Base-by-base conservation (phyloP, 2,113 vertebrate genomes). In the Leuciscus idus region DNA sequence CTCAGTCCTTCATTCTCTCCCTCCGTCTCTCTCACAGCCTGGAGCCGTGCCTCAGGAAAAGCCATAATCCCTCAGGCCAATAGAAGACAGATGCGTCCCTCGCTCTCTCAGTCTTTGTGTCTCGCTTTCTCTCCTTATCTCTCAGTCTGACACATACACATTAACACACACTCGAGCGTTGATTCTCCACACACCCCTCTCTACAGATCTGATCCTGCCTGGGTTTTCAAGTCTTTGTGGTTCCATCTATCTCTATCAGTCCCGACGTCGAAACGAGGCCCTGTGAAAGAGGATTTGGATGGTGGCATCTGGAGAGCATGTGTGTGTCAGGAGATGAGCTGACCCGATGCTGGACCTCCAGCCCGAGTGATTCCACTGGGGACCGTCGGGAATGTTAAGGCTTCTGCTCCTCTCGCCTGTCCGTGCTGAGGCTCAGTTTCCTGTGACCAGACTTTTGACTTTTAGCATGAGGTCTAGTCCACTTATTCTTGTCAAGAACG, bases 21-120 rank as follows among this genome's bases (percentile, higher is more conserved):
- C 52, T 48, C 82, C 82, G 13, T 77, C 28, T 62, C 79, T 78
- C 76, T 21, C 86, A 62, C 79, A 61, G 86, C 87, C 86, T 84
- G 74, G 75, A 84, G 79, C 91, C 72, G 57, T 55, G 85, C 88
- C 89, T 88, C 91, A 89, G 89, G 86, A 88, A 89, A 88, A 86
- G 70, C 78, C 62, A 79, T 88, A 92, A 90, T 89, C 87, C 87
- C 79, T 73, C 48, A 70, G 52, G 82, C 88, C 90, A 91, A 89
- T 91, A 91, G 89, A 87, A 92, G 85, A 88, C 89, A 91, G 87
- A 91, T 92, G 90, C 78, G 86, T 75, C 52, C 50, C 77, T 50
- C 84, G 33, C 87, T 57, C 52, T 72, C 74, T 75, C 26, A 23
- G 26, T 33, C 83, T 62, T 43, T 70, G 23, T 59, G 79, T 72